Evolutionary conservation across 2,113 vertebrate genomes (phyloP).

Genomic region (Hepsetus odoe): DNA sequence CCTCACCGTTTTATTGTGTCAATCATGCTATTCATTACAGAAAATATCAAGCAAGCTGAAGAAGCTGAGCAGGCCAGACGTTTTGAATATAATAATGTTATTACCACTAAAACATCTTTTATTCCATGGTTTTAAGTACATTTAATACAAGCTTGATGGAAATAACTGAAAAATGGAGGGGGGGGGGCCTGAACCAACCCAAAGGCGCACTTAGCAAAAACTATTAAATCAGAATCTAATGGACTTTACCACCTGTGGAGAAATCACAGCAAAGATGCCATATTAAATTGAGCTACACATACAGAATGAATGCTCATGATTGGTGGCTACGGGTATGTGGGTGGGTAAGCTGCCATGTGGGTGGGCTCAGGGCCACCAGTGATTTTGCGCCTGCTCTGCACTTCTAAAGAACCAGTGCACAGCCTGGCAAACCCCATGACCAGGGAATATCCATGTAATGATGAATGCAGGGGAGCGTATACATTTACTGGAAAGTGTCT

Average conservation of each 20-base stretch:
- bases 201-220: background rate
- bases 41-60: no score
- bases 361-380: background rate
- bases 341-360: conserved; percentile 9
- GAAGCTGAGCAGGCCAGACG: no score
- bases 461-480: background rate
- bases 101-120: background rate
- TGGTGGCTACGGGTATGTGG: background rate
- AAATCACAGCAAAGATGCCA: conserved; percentile 14
- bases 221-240: conserved; percentile 8
- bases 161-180: background rate
- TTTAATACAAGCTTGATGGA: background rate
- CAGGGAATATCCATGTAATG: background rate
- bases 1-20: no score
- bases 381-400: background rate
- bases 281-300: background rate
- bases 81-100: no score
- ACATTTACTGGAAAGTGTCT: background rate
- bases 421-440: background rate
- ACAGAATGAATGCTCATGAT: background rate
- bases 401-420: background rate
- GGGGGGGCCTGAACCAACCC: background rate
- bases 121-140: no score
- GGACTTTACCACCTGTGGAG: conserved; percentile 16
- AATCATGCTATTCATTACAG: no score